phyloP scores from a whole-genome alignment of 2,113 vertebrate genomes.

The Notechis scutatus region DNA sequence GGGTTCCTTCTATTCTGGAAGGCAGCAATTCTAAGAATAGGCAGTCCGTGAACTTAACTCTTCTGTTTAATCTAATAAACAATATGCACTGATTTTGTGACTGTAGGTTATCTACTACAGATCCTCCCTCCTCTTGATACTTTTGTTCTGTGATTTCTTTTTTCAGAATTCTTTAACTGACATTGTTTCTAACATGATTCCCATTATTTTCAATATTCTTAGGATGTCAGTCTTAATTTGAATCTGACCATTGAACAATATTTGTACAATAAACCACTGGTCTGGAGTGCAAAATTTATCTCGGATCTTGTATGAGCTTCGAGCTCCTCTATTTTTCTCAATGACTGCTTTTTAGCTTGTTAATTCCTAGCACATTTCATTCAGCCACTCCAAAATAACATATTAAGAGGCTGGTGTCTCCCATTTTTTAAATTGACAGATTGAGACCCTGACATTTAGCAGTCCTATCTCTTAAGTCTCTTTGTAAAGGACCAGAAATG shows the following conservation, averaged over 20 bases:
- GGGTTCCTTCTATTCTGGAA: background rate
- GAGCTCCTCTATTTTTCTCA: background rate
- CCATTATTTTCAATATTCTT: background rate
- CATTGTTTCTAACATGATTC: background rate
- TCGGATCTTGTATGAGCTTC: background rate
- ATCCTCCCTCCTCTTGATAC: background rate
- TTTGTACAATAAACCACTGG: conserved; percentile 4
- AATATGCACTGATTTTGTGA: background rate
- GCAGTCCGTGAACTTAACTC: background rate
- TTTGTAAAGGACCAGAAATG: conserved; percentile 70
- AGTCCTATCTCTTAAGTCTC: conserved; percentile 63
- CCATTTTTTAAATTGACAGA: conserved; percentile 16
- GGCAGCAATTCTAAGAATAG: background rate
- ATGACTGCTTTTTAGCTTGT: conserved; percentile 10
- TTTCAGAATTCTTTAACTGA: background rate
- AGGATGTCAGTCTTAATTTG: background rate
- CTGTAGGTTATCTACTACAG: background rate
- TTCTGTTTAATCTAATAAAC: background rate
- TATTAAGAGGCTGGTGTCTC: background rate
- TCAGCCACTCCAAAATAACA: background rate
- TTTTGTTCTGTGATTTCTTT: background rate
- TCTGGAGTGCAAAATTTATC: background rate
- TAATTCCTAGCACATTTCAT: conserved; percentile 15
- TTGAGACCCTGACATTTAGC: conserved; percentile 44
- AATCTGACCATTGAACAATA: background rate